Conservation (phyloP, 2,888 invertebrate genomes). For the Atrina japonica region DNA sequence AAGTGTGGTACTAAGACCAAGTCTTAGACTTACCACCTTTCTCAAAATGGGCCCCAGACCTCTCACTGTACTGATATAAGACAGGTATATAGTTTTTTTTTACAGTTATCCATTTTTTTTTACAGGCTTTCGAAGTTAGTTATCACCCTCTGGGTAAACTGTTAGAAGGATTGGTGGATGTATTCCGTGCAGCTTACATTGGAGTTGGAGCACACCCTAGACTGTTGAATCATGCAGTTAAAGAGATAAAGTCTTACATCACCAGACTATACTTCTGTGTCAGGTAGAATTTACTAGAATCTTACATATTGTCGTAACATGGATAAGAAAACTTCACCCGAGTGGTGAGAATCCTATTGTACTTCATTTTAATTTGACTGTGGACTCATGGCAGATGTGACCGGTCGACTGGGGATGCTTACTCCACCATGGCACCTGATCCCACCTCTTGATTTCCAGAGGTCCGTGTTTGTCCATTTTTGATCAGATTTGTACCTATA, state of each 20-base stretch:
- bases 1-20: too few relatives aligned
- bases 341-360: too few relatives aligned
- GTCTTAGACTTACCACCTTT: neutral
- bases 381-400: too few relatives aligned
- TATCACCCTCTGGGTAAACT: constrained; percentile 89
- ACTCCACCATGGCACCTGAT: too few relatives aligned
- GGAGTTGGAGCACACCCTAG: constrained; percentile 90
- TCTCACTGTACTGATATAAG: neutral
- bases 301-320: neutral
- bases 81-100: neutral
- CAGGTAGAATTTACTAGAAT: constrained; percentile 62
- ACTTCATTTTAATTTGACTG: too few relatives aligned
- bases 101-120: neutral
- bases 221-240: constrained; percentile 90
- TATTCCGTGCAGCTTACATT: constrained; percentile 90
- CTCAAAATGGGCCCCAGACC: too few relatives aligned
- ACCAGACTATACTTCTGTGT: constrained; percentile 75
- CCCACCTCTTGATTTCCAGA: too few relatives aligned
- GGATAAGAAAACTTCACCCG: too few relatives aligned
- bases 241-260: constrained; percentile 87
- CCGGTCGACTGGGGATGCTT: too few relatives aligned
- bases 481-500: too few relatives aligned
- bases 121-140: constrained; percentile 84
- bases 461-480: too few relatives aligned
- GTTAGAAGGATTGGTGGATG: constrained; percentile 87